These are phyloP conservation scores for Drosophila maculinotata DNA, from an alignment of 2,888 invertebrate species.

Conservation along the genomic window DNA sequence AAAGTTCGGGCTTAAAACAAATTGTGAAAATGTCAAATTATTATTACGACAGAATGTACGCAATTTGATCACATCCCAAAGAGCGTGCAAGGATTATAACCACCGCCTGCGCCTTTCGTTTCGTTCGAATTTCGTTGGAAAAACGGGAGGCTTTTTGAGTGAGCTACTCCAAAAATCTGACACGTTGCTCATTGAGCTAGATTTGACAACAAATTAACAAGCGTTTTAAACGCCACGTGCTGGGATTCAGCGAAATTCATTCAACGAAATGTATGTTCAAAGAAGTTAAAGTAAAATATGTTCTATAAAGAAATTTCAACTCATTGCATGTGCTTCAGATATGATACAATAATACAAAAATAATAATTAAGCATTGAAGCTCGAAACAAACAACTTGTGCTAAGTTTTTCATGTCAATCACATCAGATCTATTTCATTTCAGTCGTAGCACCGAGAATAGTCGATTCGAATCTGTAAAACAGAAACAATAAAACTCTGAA, in stretches of 20 bases:
- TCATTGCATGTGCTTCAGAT: no score
- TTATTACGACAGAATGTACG: constrained; percentile 12
- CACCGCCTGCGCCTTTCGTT: not conserved
- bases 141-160: not conserved
- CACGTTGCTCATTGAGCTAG: not conserved
- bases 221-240: not conserved
- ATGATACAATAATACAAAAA: no score
- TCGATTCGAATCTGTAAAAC: no score
- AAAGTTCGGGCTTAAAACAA: no score
- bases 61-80: constrained; percentile 4
- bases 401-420: no score
- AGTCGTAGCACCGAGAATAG: no score
- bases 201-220: not conserved
- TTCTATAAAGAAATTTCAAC: no score
- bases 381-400: no score
- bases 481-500: not conserved
- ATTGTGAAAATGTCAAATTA: constrained; percentile 19
- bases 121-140: not conserved
- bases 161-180: not conserved
- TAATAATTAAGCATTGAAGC: no score
- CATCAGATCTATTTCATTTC: no score
- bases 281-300: no score
- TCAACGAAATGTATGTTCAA: not conserved
- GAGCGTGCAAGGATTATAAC: not conserved
- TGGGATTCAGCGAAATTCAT: not conserved